These are phyloP conservation scores for Sinonovacula constricta DNA, from an alignment of 1,140 invertebrate genomes.

Conservation along the genomic window DNA sequence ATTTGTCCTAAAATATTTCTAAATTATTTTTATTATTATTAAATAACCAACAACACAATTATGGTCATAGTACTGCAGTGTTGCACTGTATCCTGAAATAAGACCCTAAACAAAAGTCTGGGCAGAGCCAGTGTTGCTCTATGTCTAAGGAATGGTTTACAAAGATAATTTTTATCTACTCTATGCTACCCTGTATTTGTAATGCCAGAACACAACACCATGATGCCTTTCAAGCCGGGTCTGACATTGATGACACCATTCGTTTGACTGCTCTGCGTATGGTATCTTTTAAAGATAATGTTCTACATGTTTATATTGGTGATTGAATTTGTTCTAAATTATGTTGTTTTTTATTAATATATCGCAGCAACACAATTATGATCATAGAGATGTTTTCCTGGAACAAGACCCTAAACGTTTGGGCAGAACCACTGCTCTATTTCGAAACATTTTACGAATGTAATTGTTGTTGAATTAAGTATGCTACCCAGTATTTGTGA, in stretches of 20 bases:
- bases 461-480: neutral
- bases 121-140: neutral
- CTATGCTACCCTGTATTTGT: conserved; percentile 20
- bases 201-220: no score
- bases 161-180: neutral
- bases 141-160: neutral
- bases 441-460: neutral
- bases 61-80: neutral
- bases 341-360: no score
- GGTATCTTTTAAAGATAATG: no score
- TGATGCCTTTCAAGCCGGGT: conserved; percentile 44
- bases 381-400: neutral
- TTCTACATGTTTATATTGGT: no score
- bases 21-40: no score
- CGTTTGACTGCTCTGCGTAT: neutral
- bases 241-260: conserved; percentile 36
- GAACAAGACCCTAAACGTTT: neutral
- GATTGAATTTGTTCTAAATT: no score
- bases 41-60: no score
- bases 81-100: neutral
- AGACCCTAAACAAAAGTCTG: neutral
- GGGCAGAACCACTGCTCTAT: neutral
- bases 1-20: no score
- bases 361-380: no score
- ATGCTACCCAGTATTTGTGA: conserved; percentile 29